Base-by-base conservation (phyloP, 2,888 invertebrate species). In the Tenthredo amoena region DNA sequence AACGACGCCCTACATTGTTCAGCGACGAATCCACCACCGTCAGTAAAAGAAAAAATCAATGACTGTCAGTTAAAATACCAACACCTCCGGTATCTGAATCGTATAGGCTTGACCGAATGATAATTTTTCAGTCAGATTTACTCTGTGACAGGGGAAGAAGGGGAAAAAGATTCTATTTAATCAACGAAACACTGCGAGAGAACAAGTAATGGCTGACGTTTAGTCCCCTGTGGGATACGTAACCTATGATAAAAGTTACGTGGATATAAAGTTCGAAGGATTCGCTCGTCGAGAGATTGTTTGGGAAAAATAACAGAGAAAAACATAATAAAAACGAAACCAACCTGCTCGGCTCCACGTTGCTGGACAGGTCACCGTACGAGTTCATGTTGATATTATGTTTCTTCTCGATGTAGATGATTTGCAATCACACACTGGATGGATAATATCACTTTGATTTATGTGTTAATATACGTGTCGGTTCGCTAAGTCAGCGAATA, bases 271-370 rank as follows among this genome's bases (percentile, higher is more conserved):
- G 1, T 18, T 50, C 0, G 1, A 18, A 18, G 0, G 3, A 50
- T 18, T 50, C 50, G 50, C 18, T 50, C n/a, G 18, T 6, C 1
- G 18, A n/a, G n/a, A 6, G 5, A 18, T 50, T 6, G 50, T 47
- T 21, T 1, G 62, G 26, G 5, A 7, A 62, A 62, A 62, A 47
- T 15, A 47, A 47, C 47, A 40, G 40, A 9, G 40, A 9, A 9
- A 40, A 9, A 40, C 12, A 43, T n/a, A 43, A 43, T 12, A 0
- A 34, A 34, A 68, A 7, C 3, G 10, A 71, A 55, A 79, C 79
- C n/a, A 58, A 79, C 79, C 79, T 79, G 79, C 79, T 79, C n/a
- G 58, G 18, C 37, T 79, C 79, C 79, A 62, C 79, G 62, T 62
- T 79, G 79, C 15, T 79, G 47, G 79, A 79, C 37, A 79, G n/a